Evolutionary conservation across 2,888 invertebrate genomes (phyloP).

Genomic region (Thecophora atra): DNA sequence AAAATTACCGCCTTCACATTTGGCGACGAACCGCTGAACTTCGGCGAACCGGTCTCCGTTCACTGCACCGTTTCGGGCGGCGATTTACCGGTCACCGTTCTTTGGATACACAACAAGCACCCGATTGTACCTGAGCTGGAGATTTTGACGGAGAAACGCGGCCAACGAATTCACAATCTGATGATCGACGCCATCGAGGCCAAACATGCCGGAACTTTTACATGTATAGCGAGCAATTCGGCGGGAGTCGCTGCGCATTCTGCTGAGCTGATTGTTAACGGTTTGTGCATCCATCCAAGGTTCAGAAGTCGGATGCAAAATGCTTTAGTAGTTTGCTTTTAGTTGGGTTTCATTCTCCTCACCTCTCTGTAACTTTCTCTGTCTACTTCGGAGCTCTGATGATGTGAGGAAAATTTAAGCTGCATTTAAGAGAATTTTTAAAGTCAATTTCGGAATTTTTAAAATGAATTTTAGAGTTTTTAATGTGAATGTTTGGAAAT

Average conservation of each 20-base stretch:
- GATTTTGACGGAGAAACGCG: conserved; percentile 63
- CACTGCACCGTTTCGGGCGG: conserved; percentile 78
- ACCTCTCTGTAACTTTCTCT: background rate
- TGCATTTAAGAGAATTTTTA: no score
- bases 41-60: conserved; percentile 72
- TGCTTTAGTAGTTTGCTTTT: conserved; percentile 3
- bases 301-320: background rate
- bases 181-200: conserved; percentile 76
- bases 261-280: conserved; percentile 78
- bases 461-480: no score
- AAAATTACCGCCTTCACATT: conserved; percentile 79
- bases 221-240: conserved; percentile 77
- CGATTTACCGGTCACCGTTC: conserved; percentile 80
- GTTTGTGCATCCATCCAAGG: conserved; percentile 68
- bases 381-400: conserved; percentile 1
- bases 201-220: conserved; percentile 79
- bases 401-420: conserved; percentile 15
- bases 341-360: background rate
- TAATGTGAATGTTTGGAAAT: no score
- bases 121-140: conserved; percentile 61
- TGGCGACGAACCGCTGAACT: conserved; percentile 77
- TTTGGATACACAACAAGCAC: conserved; percentile 76
- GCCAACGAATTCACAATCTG: conserved; percentile 69
- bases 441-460: no score
- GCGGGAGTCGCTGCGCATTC: conserved; percentile 77